Percentiles rank a stretch among this genome's conserved stretches.
Evolutionary conservation across 2,797 vertebrate species (phyloP).

Genomic region (Chloroceryle inda): DNA sequence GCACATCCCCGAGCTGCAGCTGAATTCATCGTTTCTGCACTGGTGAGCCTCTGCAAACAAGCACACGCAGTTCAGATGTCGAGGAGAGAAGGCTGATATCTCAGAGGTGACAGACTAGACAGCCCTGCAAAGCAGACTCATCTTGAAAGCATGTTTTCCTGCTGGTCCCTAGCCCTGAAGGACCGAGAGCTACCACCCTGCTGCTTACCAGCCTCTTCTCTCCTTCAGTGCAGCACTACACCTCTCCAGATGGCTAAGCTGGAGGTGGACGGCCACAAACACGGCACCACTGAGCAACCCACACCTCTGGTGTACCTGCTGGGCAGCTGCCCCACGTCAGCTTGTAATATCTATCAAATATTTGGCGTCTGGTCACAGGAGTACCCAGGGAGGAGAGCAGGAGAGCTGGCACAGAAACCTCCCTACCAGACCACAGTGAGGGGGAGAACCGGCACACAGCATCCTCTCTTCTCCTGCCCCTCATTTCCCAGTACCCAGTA

Average conservation of each 20-base stretch:
- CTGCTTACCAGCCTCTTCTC: not conserved
- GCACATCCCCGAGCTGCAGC: conserved; percentile 92
- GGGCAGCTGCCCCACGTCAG: not conserved
- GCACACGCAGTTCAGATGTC: not conserved
- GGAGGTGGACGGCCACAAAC: not conserved
- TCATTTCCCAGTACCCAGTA: not conserved
- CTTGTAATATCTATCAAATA: not conserved
- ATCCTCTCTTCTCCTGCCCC: not conserved
- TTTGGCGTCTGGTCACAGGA: not conserved
- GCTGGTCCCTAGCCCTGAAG: not conserved
- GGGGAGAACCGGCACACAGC: accelerated
- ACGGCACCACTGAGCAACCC: not conserved
- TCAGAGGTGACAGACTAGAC: not conserved
- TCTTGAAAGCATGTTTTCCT: not conserved
- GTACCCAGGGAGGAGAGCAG: not conserved
- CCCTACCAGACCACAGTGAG: accelerated
- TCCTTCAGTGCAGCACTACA: not conserved
- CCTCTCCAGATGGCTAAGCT: not conserved
- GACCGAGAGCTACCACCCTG: not conserved
- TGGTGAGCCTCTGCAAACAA: conserved; percentile 88
- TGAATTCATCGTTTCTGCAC: conserved; percentile 91
- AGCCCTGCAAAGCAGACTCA: not conserved
- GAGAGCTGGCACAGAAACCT: not conserved
- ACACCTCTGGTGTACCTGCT: accelerated
- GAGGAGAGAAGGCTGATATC: not conserved